A percentile compares a stretch with the other conserved stretches of the same genome.
Evolutionary conservation across 37 sponge, comb jelly and placozoan genomes (phyloP).

Genomic region (Haliclona indistincta): DNA sequence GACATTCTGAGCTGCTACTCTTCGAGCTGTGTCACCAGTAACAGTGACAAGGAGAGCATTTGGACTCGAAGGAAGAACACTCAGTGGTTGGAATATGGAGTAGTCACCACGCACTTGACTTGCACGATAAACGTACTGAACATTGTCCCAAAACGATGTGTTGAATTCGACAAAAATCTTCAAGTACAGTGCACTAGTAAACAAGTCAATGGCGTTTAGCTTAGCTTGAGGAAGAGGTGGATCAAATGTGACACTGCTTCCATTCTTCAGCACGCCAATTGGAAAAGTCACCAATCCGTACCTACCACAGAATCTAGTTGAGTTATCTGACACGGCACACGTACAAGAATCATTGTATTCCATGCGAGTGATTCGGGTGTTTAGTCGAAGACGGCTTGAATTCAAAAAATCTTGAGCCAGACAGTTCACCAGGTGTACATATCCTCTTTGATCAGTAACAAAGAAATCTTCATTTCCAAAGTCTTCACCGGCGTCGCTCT

Average conservation of each 20-base stretch:
- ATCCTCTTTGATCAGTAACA: conserved; percentile 37
- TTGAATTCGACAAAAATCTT: conserved; percentile 34
- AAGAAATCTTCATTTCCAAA: conserved; percentile 29
- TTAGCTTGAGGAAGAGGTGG: conserved; percentile 37
- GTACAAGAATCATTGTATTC: background rate
- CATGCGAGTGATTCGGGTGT: background rate
- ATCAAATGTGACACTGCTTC: background rate
- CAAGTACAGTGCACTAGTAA: conserved; percentile 12
- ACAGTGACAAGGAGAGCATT: background rate
- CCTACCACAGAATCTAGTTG: background rate
- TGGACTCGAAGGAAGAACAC: background rate
- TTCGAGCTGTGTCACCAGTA: background rate
- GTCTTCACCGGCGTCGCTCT: background rate
- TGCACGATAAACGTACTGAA: conserved; percentile 4
- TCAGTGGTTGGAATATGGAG: conserved; percentile 27
- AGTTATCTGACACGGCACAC: background rate
- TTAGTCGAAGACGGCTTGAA: background rate
- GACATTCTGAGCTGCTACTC: background rate
- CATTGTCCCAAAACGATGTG: conserved; percentile 30
- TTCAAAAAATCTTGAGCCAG: conserved; percentile 21
- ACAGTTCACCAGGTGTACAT: background rate
- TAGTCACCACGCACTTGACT: background rate
- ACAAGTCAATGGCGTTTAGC: background rate
- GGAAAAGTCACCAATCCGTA: conserved; percentile 16
- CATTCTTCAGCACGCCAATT: background rate